Conservation (phyloP, 2,888 invertebrate genomes). For the Subacronicta megacephala region DNA sequence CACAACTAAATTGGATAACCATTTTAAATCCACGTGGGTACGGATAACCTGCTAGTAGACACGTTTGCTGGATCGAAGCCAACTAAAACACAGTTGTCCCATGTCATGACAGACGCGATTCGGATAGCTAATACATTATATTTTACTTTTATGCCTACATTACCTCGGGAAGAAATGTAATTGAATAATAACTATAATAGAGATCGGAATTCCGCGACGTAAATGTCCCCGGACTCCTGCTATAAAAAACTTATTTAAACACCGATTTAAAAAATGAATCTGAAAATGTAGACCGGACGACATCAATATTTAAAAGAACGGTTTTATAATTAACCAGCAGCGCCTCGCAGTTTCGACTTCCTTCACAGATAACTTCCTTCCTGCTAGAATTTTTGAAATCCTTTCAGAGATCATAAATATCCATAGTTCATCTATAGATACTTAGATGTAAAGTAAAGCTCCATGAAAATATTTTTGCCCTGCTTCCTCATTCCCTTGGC, state of each 20-base stretch:
- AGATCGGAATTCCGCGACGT: not conserved
- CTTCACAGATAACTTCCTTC: no score
- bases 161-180: not conserved
- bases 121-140: slow-evolving; percentile 10
- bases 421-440: no score
- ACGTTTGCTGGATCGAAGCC: slow-evolving; percentile 34
- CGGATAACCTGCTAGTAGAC: slow-evolving; percentile 34
- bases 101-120: slow-evolving; percentile 25
- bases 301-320: no score
- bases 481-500: no score
- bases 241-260: not conserved
- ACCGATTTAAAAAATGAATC: not conserved
- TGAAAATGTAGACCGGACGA: not conserved
- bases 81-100: slow-evolving; percentile 51
- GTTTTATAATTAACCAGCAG: no score
- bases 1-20: not conserved
- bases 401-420: no score
- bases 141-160: slow-evolving; percentile 21
- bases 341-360: no score
- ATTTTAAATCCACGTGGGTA: slow-evolving; percentile 34
- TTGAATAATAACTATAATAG: slow-evolving; percentile 2
- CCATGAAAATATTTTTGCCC: no score
- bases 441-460: no score
- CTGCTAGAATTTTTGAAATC: no score
- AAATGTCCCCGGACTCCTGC: slow-evolving; percentile 2